phyloP scores from a whole-genome alignment of 2,888 invertebrate species.

The Latheticus oryzae region DNA sequence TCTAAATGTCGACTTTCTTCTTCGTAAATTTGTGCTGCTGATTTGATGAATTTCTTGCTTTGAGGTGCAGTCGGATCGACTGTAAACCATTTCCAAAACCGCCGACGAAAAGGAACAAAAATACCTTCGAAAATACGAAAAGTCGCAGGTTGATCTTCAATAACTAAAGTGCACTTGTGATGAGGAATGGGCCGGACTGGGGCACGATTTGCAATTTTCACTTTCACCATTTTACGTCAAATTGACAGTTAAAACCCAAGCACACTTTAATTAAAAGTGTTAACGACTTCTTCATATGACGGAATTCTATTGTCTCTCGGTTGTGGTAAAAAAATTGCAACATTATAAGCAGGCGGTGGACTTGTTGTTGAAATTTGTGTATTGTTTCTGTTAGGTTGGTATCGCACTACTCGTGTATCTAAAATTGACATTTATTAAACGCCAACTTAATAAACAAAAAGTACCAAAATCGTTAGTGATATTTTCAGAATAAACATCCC shows the following conservation, averaged over 20 bases:
- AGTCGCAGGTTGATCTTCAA: background rate
- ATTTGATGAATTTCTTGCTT: conserved; percentile 41
- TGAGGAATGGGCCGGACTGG: background rate
- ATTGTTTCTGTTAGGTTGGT: background rate
- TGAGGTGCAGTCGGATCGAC: conserved; percentile 29
- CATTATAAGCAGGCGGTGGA: conserved; percentile 5
- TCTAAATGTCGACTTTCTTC: conserved; percentile 46
- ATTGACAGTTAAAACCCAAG: too few species aligned
- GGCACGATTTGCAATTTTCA: background rate
- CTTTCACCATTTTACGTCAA: too few species aligned
- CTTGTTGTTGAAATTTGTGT: background rate
- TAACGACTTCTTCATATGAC: conserved; percentile 9
- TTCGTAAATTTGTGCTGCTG: conserved; percentile 36
- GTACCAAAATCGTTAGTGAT: too few species aligned
- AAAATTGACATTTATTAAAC: background rate
- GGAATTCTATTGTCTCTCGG: background rate
- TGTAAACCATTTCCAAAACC: conserved; percentile 26
- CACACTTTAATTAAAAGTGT: too few species aligned
- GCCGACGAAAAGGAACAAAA: conserved; percentile 40
- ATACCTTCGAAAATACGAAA: conserved; percentile 38
- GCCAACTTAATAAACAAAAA: too few species aligned
- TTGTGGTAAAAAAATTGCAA: conserved; percentile 4
- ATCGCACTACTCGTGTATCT: background rate
- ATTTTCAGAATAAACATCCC: conserved; percentile 4
- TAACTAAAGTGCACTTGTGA: conserved; percentile 3